Percentiles rank a stretch among this genome's conserved stretches.
Evolutionary conservation across 2,797 vertebrate species (phyloP).

Genomic region (Tragopan temminckii): DNA sequence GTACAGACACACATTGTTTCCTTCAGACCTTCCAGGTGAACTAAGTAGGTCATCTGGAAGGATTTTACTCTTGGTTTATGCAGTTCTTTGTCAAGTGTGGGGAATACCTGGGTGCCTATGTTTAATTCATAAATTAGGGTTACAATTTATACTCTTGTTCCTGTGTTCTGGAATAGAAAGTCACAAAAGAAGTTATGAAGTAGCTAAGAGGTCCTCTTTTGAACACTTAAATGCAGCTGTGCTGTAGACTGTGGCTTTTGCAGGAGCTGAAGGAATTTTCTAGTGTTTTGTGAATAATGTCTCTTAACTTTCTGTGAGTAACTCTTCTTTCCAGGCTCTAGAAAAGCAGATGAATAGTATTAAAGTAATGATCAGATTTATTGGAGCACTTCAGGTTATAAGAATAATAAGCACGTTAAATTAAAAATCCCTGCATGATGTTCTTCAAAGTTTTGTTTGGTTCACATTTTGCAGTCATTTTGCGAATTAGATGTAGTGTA

Average conservation of each 20-base stretch:
- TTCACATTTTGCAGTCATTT: constrained; percentile 12
- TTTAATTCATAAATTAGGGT: neutral
- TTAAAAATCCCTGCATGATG: neutral
- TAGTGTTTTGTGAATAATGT: constrained; percentile 16
- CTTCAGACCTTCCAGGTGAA: neutral
- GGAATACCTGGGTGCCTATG: neutral
- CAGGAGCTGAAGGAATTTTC: constrained; percentile 36
- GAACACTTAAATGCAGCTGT: neutral
- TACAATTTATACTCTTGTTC: neutral
- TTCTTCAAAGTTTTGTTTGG: neutral
- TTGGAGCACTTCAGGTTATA: neutral
- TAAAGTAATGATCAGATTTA: neutral
- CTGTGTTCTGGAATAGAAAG: neutral
- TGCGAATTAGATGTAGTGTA: neutral
- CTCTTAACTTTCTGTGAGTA: neutral
- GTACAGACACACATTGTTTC: neutral
- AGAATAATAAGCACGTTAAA: neutral
- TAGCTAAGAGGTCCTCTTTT: neutral
- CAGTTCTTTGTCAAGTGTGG: neutral
- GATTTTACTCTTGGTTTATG: neutral
- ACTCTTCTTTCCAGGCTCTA: neutral
- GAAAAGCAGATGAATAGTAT: neutral
- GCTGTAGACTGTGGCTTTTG: constrained; percentile 47
- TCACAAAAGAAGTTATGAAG: neutral
- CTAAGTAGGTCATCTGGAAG: neutral